Evolutionary conservation across 2,797 vertebrate genomes (phyloP), one percentile per base, ranked within the genome.

Genomic region (Notolabrus celidotus): DNA sequence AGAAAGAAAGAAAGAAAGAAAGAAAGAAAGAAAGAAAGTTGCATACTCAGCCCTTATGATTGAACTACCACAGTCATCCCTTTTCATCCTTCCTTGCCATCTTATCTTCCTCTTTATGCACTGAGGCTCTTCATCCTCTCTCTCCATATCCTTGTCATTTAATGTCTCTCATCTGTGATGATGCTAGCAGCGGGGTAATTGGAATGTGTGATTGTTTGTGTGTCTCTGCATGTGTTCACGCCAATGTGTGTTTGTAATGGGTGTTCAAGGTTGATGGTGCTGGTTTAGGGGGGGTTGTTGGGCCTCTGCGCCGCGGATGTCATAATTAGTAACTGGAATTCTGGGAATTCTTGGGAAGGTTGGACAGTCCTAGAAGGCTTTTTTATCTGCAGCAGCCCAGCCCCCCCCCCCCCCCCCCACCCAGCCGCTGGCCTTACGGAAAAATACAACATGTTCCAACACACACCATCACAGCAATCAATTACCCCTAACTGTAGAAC

Each of bases 261-360:
- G 59, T 83, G 54, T 47, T 57, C 45, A 46, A 42, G 56, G 63
- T 52, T 39, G 72, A 39, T 59, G 52, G 38, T 15, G 10, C 41
- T 17, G 36, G 12, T 36, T 2, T 29, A 15, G 47, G 4, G n/a
- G 15, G 42, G 19, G 59, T 58, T 79, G 67, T 70, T 78, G 73
- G 81, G 82, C 59, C 79, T 71, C 80, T 86, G 73, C 71, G 86
- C 58, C 42, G 23, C 53, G 66, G 77, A 92, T 91, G 88, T 89
- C 91, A 89, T 92, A 93, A 93, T 92, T 93, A 92, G 87, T 81
- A 92, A 83, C 73, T 87, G 83, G 82, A 92, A 92, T 93, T 93
- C 89, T 88, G 69, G 45, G 71, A 89, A 93, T 93, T 91, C 90
- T 88, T 89, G 74, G 71, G 77, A 89, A 92, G 86, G 83, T 86